Conservation (phyloP, 2,113 vertebrate species). For the Myocastor coypus region DNA sequence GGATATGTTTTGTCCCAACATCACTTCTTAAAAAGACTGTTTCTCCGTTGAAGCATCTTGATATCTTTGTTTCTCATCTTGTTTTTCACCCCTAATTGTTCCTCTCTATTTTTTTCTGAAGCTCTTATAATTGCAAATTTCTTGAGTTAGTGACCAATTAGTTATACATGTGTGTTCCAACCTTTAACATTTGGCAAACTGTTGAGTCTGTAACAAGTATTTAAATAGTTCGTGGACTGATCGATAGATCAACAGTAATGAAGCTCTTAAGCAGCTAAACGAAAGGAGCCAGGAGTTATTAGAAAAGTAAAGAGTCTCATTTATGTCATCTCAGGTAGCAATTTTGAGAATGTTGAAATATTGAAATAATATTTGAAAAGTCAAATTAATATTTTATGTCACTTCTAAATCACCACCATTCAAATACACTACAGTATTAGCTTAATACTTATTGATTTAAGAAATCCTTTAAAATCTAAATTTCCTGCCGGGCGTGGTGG, state of each 20-base stretch:
- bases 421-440: neutral
- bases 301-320: neutral
- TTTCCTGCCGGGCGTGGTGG: too few species aligned
- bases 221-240: neutral
- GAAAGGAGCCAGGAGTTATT: constrained; percentile 17
- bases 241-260: neutral
- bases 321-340: neutral
- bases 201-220: neutral
- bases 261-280: neutral
- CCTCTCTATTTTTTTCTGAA: neutral
- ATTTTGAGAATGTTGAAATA: constrained; percentile 13
- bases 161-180: neutral
- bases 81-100: neutral
- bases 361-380: constrained; percentile 24
- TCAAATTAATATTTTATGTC: neutral
- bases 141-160: neutral
- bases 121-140: neutral
- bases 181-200: neutral
- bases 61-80: neutral
- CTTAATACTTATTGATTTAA: neutral
- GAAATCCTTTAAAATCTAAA: too few species aligned
- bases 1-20: neutral
- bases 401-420: neutral
- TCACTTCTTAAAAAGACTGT: neutral
- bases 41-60: neutral